phyloP scores from a whole-genome alignment of 2,888 invertebrate genomes.

The Alviniconcha strummeri region DNA sequence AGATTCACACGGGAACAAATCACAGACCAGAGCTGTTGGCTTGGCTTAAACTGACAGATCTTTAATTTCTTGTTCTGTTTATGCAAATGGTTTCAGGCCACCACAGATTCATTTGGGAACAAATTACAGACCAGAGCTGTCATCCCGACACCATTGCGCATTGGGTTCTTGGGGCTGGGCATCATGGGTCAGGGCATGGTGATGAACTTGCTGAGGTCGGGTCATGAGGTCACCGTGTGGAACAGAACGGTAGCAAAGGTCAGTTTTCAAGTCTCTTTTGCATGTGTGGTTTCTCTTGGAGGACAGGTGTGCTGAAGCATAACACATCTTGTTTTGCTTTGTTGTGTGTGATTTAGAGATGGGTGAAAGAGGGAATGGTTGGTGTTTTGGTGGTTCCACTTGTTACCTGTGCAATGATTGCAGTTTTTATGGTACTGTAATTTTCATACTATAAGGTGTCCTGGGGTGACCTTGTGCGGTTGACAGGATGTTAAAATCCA shows the following conservation, averaged over 20 bases:
- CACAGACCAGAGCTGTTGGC: conserved; percentile 1
- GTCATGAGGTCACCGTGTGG: conserved; percentile 95
- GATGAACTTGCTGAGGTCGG: conserved; percentile 94
- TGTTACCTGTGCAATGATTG: too few species aligned
- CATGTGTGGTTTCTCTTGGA: too few species aligned
- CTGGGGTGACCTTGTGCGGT: too few species aligned
- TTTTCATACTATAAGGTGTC: too few species aligned
- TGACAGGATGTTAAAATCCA: too few species aligned
- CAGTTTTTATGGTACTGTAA: too few species aligned
- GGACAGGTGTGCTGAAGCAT: too few species aligned
- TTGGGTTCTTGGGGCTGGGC: conserved; percentile 96
- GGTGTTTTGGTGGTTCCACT: too few species aligned
- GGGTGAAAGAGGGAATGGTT: too few species aligned
- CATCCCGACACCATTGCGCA: conserved; percentile 87
- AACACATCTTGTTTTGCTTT: neutral
- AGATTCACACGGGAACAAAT: conserved; percentile 6
- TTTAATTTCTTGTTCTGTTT: too few species aligned
- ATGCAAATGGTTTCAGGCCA: neutral
- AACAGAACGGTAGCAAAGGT: conserved; percentile 94
- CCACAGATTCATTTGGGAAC: neutral
- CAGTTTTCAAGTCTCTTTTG: conserved; percentile 69
- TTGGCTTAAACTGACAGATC: too few species aligned
- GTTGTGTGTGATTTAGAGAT: neutral
- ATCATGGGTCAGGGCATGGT: conserved; percentile 97
- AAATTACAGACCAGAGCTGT: conserved; percentile 79